Evolutionary conservation across 2,113 vertebrate genomes (phyloP).

Genomic region (Pan paniscus): DNA sequence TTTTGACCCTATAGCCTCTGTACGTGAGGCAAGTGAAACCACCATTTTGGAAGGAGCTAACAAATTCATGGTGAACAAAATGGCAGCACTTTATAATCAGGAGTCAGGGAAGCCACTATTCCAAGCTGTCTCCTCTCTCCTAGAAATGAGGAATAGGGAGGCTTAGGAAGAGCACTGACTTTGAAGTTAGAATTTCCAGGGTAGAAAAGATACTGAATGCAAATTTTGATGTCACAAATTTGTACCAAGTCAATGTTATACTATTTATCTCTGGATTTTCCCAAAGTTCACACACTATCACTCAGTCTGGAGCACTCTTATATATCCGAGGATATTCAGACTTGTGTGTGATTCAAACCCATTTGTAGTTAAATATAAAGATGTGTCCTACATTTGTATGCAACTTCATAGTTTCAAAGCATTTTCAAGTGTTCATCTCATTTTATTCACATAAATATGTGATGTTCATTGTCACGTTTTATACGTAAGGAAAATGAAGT

Average conservation of each 20-base stretch:
- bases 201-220: background rate
- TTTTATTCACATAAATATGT: background rate
- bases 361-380: background rate
- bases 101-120: background rate
- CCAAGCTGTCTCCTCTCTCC: background rate
- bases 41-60: background rate
- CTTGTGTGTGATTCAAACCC: background rate
- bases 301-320: background rate
- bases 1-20: background rate
- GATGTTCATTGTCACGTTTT: background rate
- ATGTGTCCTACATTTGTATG: background rate
- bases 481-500: background rate
- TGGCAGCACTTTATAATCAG: background rate
- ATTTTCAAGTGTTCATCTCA: background rate
- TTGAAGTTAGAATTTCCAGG: background rate
- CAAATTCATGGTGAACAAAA: background rate
- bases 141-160: background rate
- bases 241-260: background rate
- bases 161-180: background rate
- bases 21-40: background rate
- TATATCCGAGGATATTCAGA: background rate
- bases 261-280: background rate
- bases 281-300: background rate
- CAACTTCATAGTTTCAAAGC: background rate
- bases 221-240: background rate